These are phyloP conservation scores for Myxocyprinus asiaticus DNA, from an alignment of 2,113 vertebrate species.

Conservation along the genomic window DNA sequence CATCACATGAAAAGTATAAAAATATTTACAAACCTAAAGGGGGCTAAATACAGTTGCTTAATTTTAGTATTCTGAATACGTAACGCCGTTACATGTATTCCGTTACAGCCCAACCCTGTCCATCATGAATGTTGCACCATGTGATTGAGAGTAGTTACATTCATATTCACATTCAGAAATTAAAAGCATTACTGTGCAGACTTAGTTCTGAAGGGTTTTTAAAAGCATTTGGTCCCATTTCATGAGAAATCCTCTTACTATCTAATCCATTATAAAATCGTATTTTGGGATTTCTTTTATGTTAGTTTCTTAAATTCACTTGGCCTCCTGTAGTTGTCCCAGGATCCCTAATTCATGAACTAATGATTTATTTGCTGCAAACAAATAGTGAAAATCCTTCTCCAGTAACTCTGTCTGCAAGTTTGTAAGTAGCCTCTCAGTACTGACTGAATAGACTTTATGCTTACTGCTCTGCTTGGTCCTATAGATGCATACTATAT, in stretches of 20 bases:
- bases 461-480: not conserved
- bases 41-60: too few species aligned
- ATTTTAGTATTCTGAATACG: too few species aligned
- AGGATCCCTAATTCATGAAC: constrained; percentile 1
- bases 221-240: not conserved
- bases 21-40: too few species aligned
- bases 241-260: constrained; percentile 29
- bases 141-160: too few species aligned
- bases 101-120: too few species aligned
- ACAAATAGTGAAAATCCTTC: constrained; percentile 33
- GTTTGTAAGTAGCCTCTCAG: not conserved
- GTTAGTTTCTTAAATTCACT: constrained; percentile 43
- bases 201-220: not conserved
- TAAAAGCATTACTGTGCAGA: not conserved
- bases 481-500: not conserved
- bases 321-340: constrained; percentile 6
- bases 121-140: too few species aligned
- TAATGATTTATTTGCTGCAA: constrained; percentile 38
- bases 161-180: too few species aligned
- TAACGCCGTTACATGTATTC: too few species aligned
- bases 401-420: constrained; percentile 17
- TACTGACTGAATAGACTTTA: constrained; percentile 15
- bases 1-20: too few species aligned
- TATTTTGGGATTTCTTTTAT: constrained; percentile 40
- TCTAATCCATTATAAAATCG: constrained; percentile 26